phyloP scores from a whole-genome alignment of 2,888 invertebrate genomes.

The Melitaea athalia region DNA sequence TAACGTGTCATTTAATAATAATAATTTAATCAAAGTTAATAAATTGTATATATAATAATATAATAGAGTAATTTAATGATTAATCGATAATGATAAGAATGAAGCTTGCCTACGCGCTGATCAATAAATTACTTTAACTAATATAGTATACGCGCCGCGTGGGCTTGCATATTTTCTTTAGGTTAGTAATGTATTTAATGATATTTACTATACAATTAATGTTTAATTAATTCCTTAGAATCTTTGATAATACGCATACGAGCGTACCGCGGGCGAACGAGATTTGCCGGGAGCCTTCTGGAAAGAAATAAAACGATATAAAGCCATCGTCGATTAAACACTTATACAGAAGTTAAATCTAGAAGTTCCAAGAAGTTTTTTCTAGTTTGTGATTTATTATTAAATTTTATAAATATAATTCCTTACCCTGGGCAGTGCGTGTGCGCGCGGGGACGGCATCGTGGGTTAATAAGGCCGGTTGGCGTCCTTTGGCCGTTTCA shows the following conservation, averaged over 20 bases:
- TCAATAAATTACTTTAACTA: constrained; percentile 86
- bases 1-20: constrained; percentile 82
- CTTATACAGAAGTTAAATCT: no score
- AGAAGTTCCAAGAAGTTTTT: no score
- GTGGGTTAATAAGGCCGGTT: constrained; percentile 97
- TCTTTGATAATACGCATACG: constrained; percentile 72
- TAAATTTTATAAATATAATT: not conserved
- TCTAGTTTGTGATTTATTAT: not conserved
- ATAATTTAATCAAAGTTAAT: constrained; percentile 83
- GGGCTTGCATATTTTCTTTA: constrained; percentile 73
- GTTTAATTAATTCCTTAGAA: constrained; percentile 77
- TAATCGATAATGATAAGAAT: constrained; percentile 83
- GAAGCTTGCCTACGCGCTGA: constrained; percentile 83
- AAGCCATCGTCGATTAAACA: no score
- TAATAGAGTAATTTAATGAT: constrained; percentile 83
- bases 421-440: constrained; percentile 58
- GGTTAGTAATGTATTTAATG: constrained; percentile 72
- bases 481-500: constrained; percentile 99
- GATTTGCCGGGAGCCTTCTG: constrained; percentile 58
- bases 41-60: constrained; percentile 83
- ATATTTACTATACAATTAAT: constrained; percentile 77
- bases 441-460: constrained; percentile 81
- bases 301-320: constrained; percentile 37
- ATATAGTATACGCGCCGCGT: constrained; percentile 83
- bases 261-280: constrained; percentile 61